Percentiles rank a stretch among this genome's conserved stretches.
Conservation (phyloP, 2,797 vertebrate genomes). For the Danio kyathit region DNA sequence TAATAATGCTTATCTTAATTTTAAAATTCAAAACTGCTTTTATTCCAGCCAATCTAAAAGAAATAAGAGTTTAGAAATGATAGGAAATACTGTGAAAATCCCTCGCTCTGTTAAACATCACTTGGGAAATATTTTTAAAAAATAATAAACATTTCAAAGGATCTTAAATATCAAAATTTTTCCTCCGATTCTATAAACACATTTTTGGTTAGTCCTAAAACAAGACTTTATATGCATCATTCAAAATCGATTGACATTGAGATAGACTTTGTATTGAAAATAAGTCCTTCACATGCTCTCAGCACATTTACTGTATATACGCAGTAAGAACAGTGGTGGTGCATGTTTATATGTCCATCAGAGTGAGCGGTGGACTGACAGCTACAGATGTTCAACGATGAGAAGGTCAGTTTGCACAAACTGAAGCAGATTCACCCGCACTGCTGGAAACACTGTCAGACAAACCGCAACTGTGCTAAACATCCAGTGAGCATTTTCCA, state of each 20-base stretch:
- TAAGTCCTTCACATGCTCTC: not conserved
- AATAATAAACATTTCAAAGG: no score
- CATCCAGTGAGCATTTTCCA: constrained; percentile 14
- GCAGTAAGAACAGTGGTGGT: not conserved
- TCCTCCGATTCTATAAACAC: no score
- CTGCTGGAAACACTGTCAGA: not conserved
- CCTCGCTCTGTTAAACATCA: no score
- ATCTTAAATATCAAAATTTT: no score
- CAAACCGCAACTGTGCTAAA: not conserved
- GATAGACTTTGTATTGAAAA: not conserved
- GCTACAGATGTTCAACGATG: constrained; percentile 28
- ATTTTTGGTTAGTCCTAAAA: not conserved
- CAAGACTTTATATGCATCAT: not conserved
- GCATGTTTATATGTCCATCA: not conserved
- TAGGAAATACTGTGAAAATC: no score
- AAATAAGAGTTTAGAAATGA: no score
- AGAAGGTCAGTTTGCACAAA: constrained; percentile 21
- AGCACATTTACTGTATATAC: constrained; percentile 18
- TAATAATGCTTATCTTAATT: no score
- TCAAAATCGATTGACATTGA: not conserved
- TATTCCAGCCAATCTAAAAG: no score
- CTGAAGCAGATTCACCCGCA: not conserved
- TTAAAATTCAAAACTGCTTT: no score
- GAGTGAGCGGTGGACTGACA: constrained; percentile 22
- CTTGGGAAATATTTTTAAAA: no score